Evolutionary conservation across 2,113 vertebrate species (phyloP), one percentile per base, ranked within the genome.

Genomic region (Ciconia maguari): DNA sequence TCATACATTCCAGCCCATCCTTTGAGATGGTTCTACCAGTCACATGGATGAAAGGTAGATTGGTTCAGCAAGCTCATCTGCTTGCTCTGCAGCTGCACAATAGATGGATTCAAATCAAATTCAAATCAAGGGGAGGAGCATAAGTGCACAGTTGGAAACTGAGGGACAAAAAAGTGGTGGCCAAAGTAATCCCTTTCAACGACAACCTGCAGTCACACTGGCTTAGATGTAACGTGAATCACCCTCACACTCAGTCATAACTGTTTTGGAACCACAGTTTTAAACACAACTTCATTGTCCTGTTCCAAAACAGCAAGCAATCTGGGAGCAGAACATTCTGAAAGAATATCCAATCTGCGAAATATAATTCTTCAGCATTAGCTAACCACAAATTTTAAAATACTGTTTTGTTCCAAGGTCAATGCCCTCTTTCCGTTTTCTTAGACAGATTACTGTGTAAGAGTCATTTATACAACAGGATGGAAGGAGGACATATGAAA

Each of bases 131-230:
- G 51, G 42, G 81, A 79, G 52, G 38, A 88, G 6, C 18, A 41
- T 38, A 87, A 54, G 5, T 2, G 3, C 44, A 44, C 0, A 2
- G 32, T 0, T 62, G 46, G 77, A 65, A 86, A 65, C 2, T 0
- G 10, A 76, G 55, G 41, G 24, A 46, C 11, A 2, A 20, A 49
- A 52, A 48, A 15, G 26, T 5, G 15, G 42, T 29, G 38, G 72
- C 14, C 38, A 42, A 90, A 69, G 42, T 2, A 71, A 60, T 1
- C 5, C 9, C 22, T 68, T 76, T 34, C 30, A 79, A 19, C 0
- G 1, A 75, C 54, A 68, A 51, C 17, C 58, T 69, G 71, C 26
- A 52, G 26, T 55, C 46, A 80, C 18, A 16, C 36, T 38, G 51
- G 42, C 25, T 71, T 58, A 57, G 29, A 32, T 1, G 3, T 8